These are phyloP conservation scores for Bolinopsis microptera DNA, from an alignment of 37 sponge, comb jelly and placozoan species.

Conservation along the genomic window DNA sequence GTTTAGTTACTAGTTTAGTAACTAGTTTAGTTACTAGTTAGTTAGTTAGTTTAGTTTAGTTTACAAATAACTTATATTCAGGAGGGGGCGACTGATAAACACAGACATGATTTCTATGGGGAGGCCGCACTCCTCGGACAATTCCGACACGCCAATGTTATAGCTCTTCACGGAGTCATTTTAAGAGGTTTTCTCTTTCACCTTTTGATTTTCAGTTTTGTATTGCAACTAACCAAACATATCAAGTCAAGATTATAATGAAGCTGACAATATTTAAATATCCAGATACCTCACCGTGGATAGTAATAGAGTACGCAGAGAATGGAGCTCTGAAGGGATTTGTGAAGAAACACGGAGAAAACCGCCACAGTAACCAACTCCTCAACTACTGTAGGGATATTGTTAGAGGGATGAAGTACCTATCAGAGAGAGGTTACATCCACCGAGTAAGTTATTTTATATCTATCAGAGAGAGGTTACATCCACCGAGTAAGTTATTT, in stretches of 20 bases:
- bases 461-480: constrained; percentile 38
- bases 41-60: too few relatives aligned
- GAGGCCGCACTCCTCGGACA: constrained; percentile 50
- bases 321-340: constrained; percentile 49
- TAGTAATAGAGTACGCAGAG: constrained; percentile 62
- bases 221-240: neutral
- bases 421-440: constrained; percentile 40
- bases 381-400: constrained; percentile 43
- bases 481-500: constrained; percentile 54
- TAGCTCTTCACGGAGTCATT: constrained; percentile 52
- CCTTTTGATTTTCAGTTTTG: neutral
- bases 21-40: too few relatives aligned
- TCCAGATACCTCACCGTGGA: constrained; percentile 45
- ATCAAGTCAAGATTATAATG: too few relatives aligned
- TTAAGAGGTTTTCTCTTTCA: neutral
- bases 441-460: constrained; percentile 59
- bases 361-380: constrained; percentile 27
- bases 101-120: constrained; percentile 59
- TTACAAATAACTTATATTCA: too few relatives aligned
- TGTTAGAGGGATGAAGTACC: constrained; percentile 46
- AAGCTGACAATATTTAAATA: too few relatives aligned
- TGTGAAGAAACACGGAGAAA: constrained; percentile 5
- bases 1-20: too few relatives aligned
- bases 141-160: constrained; percentile 39
- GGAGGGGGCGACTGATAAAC: constrained; percentile 44